These are phyloP conservation scores for Promerops cafer DNA, from an alignment of 2,113 vertebrate species.

Conservation along the genomic window DNA sequence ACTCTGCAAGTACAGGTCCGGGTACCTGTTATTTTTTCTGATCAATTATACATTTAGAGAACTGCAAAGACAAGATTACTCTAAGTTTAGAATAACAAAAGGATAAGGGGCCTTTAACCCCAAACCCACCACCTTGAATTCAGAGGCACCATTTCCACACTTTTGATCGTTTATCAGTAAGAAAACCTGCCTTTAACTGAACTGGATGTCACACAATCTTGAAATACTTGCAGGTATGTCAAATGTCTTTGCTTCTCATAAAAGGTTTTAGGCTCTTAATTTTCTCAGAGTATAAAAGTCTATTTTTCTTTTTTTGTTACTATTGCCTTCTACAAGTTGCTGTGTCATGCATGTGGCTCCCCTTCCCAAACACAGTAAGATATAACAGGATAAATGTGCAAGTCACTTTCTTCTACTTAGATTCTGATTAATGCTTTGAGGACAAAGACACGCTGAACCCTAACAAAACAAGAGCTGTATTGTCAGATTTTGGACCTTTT, in stretches of 20 bases:
- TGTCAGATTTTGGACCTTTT: background rate
- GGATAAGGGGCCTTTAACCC: background rate
- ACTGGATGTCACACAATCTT: background rate
- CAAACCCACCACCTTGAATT: background rate
- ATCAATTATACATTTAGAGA: background rate
- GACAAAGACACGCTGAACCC: background rate
- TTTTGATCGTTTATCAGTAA: background rate
- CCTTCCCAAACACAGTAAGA: background rate
- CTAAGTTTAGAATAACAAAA: background rate
- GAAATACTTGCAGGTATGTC: background rate
- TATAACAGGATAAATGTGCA: background rate
- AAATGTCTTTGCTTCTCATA: background rate
- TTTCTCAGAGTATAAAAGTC: background rate
- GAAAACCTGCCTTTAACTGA: background rate
- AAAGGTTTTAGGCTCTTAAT: background rate
- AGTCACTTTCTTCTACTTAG: background rate
- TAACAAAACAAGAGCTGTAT: background rate
- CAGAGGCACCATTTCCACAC: background rate
- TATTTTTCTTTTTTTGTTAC: background rate
- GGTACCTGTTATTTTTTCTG: background rate
- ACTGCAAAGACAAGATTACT: background rate
- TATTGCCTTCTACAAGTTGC: background rate
- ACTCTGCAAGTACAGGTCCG: background rate
- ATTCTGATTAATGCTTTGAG: background rate
- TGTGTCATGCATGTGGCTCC: too few relatives aligned